Percentiles rank a stretch among this genome's conserved stretches.
Conservation (phyloP, 2,797 vertebrate genomes). For the Pitangus sulphuratus region DNA sequence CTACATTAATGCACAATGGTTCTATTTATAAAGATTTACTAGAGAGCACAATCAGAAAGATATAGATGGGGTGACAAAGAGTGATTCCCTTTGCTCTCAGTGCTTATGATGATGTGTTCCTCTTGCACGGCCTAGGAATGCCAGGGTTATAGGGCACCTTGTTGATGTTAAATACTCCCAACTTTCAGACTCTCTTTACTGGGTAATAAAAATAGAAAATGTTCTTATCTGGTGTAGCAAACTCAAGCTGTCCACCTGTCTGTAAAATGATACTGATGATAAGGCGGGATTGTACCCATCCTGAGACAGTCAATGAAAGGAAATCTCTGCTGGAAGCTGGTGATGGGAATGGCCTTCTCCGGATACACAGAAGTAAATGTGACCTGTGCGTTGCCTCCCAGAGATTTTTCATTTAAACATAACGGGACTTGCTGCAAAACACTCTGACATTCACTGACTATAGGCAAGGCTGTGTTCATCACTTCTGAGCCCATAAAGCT, state of each 20-base stretch:
- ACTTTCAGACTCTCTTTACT: background rate
- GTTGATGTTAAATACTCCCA: background rate
- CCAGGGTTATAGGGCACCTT: background rate
- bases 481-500: background rate
- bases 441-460: background rate
- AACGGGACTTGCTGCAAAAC: background rate
- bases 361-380: background rate
- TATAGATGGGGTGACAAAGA: background rate
- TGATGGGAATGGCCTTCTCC: background rate
- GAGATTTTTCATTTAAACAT: background rate
- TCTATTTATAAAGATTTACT: background rate
- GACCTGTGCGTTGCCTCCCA: background rate
- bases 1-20: background rate
- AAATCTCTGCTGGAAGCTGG: background rate
- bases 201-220: background rate
- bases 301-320: background rate
- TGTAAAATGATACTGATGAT: background rate
- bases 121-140: background rate
- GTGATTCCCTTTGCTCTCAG: background rate
- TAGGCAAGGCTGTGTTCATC: background rate
- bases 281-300: background rate
- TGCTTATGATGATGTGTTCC: background rate
- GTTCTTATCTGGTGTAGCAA: background rate
- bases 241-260: background rate
- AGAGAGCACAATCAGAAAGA: background rate